phyloP scores from a whole-genome alignment of 2,113 vertebrate genomes.

The Tonatia bakeri region DNA sequence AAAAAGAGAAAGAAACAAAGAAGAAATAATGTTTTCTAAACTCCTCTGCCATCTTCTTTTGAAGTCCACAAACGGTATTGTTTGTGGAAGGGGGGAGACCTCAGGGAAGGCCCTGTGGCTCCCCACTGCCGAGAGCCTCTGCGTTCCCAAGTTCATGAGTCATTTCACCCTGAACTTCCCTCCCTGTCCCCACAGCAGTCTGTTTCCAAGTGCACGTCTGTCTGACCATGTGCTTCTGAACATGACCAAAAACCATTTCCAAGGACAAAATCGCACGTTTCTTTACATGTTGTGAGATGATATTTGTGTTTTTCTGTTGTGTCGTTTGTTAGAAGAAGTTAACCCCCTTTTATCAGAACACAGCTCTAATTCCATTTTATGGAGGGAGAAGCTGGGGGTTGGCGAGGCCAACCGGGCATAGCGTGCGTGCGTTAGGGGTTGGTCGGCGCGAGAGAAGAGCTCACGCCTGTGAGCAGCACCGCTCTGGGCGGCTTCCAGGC shows the following conservation, averaged over 20 bases:
- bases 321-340: not conserved
- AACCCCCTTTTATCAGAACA: not conserved
- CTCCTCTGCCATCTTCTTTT: not conserved
- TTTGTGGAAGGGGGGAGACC: not conserved
- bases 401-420: not conserved
- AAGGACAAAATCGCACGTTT: not conserved
- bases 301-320: constrained; percentile 2
- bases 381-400: not conserved
- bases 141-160: constrained; percentile 15
- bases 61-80: not conserved
- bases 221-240: not conserved
- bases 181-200: not conserved
- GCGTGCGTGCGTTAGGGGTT: not conserved
- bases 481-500: not conserved
- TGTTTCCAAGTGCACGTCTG: not conserved
- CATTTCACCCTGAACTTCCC: constrained; percentile 15
- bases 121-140: not conserved
- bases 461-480: not conserved
- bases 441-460: not conserved
- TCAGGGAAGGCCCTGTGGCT: not conserved
- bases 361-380: not conserved
- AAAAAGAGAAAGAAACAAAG: not conserved
- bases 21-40: not conserved
- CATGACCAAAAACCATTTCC: not conserved
- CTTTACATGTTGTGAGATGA: not conserved